Conservation (phyloP, 2,888 invertebrate genomes). For the Pachydiplax longipennis region DNA sequence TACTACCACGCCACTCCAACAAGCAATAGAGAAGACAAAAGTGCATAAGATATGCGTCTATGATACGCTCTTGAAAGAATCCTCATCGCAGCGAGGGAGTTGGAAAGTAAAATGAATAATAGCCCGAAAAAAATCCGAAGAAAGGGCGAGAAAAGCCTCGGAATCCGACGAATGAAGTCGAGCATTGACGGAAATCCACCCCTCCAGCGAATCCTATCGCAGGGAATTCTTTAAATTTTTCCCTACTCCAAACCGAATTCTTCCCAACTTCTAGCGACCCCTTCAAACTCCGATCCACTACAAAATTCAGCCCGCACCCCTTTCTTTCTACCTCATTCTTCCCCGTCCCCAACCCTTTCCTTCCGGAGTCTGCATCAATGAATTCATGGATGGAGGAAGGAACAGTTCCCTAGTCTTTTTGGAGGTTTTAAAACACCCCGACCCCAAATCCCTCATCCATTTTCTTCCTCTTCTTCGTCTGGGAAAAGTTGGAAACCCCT, state of each 20-base stretch:
- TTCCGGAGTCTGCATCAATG: not conserved
- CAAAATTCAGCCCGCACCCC: not conserved
- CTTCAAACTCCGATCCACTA: constrained; percentile 6
- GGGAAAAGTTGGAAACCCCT: constrained; percentile 18
- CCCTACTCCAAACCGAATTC: not conserved
- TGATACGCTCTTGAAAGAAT: not conserved
- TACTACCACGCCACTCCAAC: too few relatives aligned
- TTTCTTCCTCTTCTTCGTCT: not conserved
- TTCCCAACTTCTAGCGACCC: constrained; percentile 21
- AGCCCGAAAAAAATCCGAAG: not conserved
- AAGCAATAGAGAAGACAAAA: too few relatives aligned
- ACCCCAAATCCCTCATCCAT: not conserved
- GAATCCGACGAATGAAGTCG: constrained; percentile 48
- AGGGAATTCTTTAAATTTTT: constrained; percentile 29
- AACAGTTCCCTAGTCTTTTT: not conserved
- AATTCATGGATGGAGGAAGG: constrained; percentile 9
- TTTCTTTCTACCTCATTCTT: constrained; percentile 43
- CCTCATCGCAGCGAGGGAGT: constrained; percentile 53
- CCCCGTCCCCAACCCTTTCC: constrained; percentile 52
- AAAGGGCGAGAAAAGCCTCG: constrained; percentile 43
- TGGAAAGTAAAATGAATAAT: constrained; percentile 54
- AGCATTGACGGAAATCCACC: constrained; percentile 27
- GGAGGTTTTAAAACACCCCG: not conserved
- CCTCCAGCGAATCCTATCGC: not conserved
- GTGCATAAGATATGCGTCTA: not conserved